These are phyloP conservation scores for Poeciliopsis gracilis DNA, from an alignment of 2,797 vertebrate species.

Conservation along the genomic window DNA sequence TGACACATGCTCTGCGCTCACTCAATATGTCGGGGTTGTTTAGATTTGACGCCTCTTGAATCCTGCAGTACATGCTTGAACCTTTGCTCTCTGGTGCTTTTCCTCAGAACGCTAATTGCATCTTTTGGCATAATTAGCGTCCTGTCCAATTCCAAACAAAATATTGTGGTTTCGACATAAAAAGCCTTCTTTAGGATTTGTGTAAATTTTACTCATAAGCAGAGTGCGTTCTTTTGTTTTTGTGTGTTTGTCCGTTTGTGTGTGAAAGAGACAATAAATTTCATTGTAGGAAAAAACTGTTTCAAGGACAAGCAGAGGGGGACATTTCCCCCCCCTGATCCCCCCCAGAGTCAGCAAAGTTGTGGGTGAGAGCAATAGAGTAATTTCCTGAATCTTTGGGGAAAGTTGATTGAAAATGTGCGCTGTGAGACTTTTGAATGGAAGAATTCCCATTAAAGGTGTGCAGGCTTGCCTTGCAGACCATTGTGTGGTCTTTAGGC, in stretches of 20 bases:
- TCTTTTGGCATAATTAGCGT: neutral
- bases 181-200: neutral
- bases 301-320: neutral
- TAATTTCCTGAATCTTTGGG: neutral
- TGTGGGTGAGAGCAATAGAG: neutral
- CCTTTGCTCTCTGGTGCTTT: neutral
- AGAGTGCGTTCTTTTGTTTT: neutral
- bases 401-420: neutral
- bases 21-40: neutral
- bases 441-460: conserved; percentile 19
- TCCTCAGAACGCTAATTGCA: neutral
- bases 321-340: neutral
- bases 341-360: neutral
- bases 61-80: neutral
- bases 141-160: neutral
- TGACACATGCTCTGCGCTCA: neutral
- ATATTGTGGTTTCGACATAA: neutral
- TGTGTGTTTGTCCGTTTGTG: too few species aligned
- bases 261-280: neutral
- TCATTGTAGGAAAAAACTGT: neutral
- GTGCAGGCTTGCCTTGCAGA: conserved; percentile 28
- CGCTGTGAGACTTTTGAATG: neutral
- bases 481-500: conserved; percentile 36
- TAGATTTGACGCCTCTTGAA: neutral
- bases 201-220: neutral